phyloP scores from a whole-genome alignment of 1,140 invertebrate species.

The Trachymyrmex cornetzi region DNA sequence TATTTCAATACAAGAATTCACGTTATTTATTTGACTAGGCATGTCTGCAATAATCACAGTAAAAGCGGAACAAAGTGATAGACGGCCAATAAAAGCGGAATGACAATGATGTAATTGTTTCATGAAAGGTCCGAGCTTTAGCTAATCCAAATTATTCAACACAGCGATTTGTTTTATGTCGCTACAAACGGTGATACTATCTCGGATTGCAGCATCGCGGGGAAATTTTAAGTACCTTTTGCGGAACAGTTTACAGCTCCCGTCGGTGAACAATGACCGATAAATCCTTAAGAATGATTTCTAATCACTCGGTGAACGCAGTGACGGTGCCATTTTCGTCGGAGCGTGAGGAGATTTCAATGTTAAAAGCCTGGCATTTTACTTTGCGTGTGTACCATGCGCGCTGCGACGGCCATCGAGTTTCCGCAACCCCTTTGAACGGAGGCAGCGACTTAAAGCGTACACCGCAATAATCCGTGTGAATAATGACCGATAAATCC shows the following conservation, averaged over 20 bases:
- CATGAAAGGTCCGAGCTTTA: constrained; percentile 27
- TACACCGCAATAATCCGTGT: constrained; percentile 52
- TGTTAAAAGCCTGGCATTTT: constrained; percentile 45
- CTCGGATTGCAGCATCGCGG: background rate
- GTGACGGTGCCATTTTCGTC: constrained; percentile 11
- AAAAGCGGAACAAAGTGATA: constrained; percentile 5
- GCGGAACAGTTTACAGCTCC: constrained; percentile 31
- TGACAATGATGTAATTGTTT: constrained; percentile 43
- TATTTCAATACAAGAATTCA: background rate
- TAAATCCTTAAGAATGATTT: constrained; percentile 50
- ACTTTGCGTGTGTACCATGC: background rate
- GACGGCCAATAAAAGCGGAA: background rate
- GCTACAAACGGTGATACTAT: constrained; percentile 16
- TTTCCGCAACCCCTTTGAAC: constrained; percentile 30
- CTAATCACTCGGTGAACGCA: constrained; percentile 31
- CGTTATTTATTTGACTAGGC: background rate
- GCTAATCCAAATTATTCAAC: constrained; percentile 37
- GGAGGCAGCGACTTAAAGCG: constrained; percentile 37
- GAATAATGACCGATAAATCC: constrained; percentile 64
- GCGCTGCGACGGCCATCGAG: constrained; percentile 18
- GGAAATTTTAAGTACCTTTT: constrained; percentile 35
- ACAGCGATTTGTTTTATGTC: constrained; percentile 42
- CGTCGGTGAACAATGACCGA: constrained; percentile 48
- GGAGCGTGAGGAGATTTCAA: constrained; percentile 34
- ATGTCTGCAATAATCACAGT: background rate